Evolutionary conservation across 2,797 vertebrate genomes (phyloP), one percentile per base, ranked within the genome.

Genomic region (Hydrolagus colliei): DNA sequence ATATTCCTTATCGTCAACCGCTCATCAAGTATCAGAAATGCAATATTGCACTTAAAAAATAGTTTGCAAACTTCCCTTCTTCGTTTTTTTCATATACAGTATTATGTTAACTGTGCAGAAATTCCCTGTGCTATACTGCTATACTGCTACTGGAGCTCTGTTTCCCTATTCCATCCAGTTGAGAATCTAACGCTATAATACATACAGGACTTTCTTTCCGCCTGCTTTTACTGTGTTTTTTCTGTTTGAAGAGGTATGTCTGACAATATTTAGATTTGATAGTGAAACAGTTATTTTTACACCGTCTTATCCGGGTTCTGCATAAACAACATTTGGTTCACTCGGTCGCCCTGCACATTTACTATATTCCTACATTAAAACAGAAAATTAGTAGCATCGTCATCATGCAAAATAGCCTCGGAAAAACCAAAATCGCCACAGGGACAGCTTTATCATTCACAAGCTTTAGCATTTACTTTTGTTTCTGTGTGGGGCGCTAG

Each of bases 321-420:
- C 94, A 92, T 91, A 88, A 92, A 93, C 92, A 94, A 92, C 92
- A 93, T 74, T 71, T 82, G n/a, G n/a, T 61, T 86, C 92, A 94
- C 91, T 92, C 92, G 87, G 87, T 89, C 91, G 92, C 89, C 91
- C 93, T 91, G 90, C 91, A 91, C 92, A 89, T 89, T 90, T 89
- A 93, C 91, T 92, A 92, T 87, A 93, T 86, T 84, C 91, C 92
- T 93, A 94, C 92, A 89, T 87, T 90, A 90, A 91, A 92, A 91
- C 87, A 89, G 67, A 86, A 86, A 77, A 90, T 91, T 91, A 90
- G 89, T 89, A 93, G 90, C 92, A 93, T 91, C 92, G 92, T 90
- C 91, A 88, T 92, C 94, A 95, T 95, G 94, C 94, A 94, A 93
- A 93, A 92, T 92, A 94, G 89, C 92, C 91, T 93, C 93, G 91